Conservation (phyloP, 2,113 vertebrate species). For the Ceuthmochares aereus region DNA sequence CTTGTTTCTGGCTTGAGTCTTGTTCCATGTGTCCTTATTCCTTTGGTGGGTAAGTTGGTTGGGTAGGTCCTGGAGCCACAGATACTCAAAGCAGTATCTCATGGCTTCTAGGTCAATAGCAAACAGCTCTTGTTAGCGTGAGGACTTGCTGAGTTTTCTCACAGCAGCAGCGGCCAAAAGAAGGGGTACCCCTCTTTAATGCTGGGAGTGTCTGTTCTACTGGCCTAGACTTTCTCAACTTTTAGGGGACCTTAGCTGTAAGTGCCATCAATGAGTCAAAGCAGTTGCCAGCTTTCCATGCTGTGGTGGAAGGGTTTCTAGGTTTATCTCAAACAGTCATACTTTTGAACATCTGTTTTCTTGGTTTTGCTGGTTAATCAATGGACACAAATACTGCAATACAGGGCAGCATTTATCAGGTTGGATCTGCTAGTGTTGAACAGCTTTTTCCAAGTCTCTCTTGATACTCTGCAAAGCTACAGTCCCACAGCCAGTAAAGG, state of each 20-base stretch:
- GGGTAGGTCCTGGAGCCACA: background rate
- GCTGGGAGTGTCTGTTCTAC: background rate
- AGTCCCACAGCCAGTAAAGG: background rate
- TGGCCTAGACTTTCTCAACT: background rate
- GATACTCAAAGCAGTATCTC: background rate
- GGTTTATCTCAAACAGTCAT: background rate
- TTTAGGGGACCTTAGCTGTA: background rate
- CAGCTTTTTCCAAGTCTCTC: background rate
- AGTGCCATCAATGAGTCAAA: background rate
- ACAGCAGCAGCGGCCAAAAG: background rate
- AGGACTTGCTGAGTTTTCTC: background rate
- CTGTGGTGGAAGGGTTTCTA: background rate
- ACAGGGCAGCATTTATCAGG: constrained; percentile 33
- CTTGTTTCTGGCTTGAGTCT: background rate
- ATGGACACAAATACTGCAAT: background rate
- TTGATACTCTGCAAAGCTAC: background rate
- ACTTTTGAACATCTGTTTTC: background rate
- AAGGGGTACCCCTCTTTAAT: background rate
- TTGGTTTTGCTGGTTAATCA: background rate
- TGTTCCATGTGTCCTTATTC: background rate
- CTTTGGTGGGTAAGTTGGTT: background rate
- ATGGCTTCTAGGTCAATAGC: background rate
- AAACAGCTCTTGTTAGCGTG: background rate
- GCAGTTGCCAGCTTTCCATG: background rate
- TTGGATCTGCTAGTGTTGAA: background rate